Conservation (phyloP, 2,888 invertebrate genomes). For the Macrostomum cliftonense region DNA sequence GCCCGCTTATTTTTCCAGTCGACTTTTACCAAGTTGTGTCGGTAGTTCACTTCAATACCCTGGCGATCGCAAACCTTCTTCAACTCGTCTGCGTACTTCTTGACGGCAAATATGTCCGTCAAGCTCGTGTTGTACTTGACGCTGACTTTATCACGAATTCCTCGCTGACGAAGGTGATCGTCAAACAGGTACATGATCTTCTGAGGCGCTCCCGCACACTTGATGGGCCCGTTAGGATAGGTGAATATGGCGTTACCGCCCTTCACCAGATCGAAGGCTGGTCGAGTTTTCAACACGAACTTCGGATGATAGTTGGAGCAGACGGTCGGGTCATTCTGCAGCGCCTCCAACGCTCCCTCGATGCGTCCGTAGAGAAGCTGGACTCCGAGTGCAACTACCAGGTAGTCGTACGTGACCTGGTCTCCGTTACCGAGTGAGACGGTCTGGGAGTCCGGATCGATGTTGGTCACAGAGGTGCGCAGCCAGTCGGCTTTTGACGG, state of each 20-base stretch:
- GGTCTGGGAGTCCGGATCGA: constrained; percentile 52
- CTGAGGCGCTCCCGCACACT: constrained; percentile 94
- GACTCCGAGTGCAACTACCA: constrained; percentile 65
- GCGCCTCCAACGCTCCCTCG: constrained; percentile 44
- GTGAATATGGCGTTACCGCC: constrained; percentile 74
- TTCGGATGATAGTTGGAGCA: constrained; percentile 68
- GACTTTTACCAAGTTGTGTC: constrained; percentile 55
- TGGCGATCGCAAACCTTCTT: constrained; percentile 40
- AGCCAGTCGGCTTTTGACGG: constrained; percentile 62
- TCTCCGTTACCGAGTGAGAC: constrained; percentile 52
- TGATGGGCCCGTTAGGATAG: constrained; percentile 69
- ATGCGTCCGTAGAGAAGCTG: constrained; percentile 61
- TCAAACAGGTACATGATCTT: constrained; percentile 83
- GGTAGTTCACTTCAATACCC: constrained; percentile 57
- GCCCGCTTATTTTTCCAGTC: constrained; percentile 52
- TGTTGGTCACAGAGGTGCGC: constrained; percentile 50
- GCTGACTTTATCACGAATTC: constrained; percentile 52
- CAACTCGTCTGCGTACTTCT: constrained; percentile 71
- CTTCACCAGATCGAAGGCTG: constrained; percentile 50
- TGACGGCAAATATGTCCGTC: constrained; percentile 74
- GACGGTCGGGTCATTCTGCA: constrained; percentile 51
- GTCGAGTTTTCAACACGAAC: constrained; percentile 59
- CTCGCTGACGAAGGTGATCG: constrained; percentile 56
- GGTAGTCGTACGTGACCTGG: constrained; percentile 53
- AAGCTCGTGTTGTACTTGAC: constrained; percentile 67